Evolutionary conservation across 2,888 invertebrate species (phyloP).

Genomic region (Elysia crispata): DNA sequence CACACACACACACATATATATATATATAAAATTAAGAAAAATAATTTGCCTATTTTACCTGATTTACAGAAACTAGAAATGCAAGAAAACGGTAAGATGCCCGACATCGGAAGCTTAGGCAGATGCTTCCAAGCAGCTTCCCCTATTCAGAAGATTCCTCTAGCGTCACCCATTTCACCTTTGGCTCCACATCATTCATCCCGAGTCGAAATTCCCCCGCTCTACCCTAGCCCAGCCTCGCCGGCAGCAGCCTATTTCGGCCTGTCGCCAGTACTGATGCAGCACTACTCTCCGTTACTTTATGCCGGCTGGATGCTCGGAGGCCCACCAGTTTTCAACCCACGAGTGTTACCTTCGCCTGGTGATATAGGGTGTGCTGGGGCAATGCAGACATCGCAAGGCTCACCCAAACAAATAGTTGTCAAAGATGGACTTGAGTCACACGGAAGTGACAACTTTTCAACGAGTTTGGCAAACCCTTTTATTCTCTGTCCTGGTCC

Average conservation of each 20-base stretch:
- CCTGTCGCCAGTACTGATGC: conserved; percentile 46
- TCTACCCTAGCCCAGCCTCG: not conserved
- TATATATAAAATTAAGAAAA: too few relatives aligned
- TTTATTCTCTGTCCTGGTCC: too few relatives aligned
- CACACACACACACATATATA: too few relatives aligned
- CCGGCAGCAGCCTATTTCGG: conserved; percentile 38
- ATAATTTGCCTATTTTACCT: too few relatives aligned
- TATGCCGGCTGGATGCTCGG: conserved; percentile 37
- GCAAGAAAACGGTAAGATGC: not conserved
- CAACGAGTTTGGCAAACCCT: too few relatives aligned
- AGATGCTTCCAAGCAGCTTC: not conserved
- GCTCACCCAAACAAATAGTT: conserved; percentile 62
- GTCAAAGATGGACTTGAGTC: too few relatives aligned
- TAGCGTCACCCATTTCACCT: not conserved
- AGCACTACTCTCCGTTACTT: conserved; percentile 40
- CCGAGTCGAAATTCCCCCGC: not conserved
- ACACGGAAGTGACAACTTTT: too few relatives aligned
- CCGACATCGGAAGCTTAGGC: not conserved
- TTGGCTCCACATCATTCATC: too few relatives aligned
- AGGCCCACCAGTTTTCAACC: too few relatives aligned
- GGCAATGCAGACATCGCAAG: conserved; percentile 61
- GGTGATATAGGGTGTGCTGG: conserved; percentile 48
- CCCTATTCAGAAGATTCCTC: not conserved
- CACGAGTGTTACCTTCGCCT: too few relatives aligned
- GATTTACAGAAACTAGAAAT: conserved; percentile 9